Percentiles rank a stretch among this genome's conserved stretches.
Evolutionary conservation across 1,140 invertebrate species (phyloP).

Genomic region (Andrena cerasifolii): DNA sequence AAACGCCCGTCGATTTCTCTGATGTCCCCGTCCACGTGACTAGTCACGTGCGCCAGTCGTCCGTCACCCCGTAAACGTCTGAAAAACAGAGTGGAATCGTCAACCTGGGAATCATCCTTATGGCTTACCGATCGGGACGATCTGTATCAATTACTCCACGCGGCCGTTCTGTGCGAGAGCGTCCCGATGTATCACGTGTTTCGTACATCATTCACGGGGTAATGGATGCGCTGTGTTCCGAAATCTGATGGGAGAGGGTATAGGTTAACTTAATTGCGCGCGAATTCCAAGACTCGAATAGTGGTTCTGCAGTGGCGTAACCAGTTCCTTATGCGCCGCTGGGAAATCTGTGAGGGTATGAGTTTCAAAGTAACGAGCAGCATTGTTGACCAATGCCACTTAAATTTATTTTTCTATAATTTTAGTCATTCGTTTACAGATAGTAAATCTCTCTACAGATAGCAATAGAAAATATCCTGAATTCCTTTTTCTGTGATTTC

Average conservation of each 20-base stretch:
- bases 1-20: conserved; percentile 13
- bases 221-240: neutral
- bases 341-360: too few species aligned
- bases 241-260: neutral
- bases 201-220: neutral
- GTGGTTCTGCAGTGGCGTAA: too few species aligned
- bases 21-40: conserved; percentile 53
- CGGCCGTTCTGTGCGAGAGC: too few species aligned
- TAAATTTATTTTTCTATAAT: too few species aligned
- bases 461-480: too few species aligned
- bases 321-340: too few species aligned
- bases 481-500: too few species aligned
- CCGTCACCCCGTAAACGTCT: conserved; percentile 53
- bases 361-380: too few species aligned
- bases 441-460: too few species aligned
- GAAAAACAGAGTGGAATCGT: conserved; percentile 56
- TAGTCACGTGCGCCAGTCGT: conserved; percentile 55
- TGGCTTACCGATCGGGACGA: neutral
- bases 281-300: neutral
- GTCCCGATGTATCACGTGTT: neutral
- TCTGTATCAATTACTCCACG: conserved; percentile 23
- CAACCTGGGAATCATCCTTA: conserved; percentile 10
- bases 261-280: neutral
- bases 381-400: too few species aligned
- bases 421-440: too few species aligned